Base-by-base conservation (phyloP, 2,797 vertebrate species). In the Paguma larvata region DNA sequence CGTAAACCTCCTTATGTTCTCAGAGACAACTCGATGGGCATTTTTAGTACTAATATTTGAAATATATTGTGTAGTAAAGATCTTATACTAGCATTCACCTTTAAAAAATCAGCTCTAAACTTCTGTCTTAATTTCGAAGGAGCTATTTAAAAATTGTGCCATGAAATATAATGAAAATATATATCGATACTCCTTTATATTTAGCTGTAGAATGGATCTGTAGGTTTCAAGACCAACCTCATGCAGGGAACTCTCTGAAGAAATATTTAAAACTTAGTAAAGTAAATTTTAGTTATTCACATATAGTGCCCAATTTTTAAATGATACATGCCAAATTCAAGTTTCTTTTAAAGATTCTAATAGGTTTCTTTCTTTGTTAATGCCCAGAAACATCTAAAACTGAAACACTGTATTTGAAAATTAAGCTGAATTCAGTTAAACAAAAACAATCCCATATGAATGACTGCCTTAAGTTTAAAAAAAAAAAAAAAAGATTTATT, bases 181-280 rank as follows among this genome's bases (percentile, higher is more conserved):
- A 32, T 41, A 80, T 53, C 34, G 51, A 65, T 93, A 85, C 93
- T 94, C 51, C 21, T 97, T 94, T 78, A 77, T 14, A 84, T 18
- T 91, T 68, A 94, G 63, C 38, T 82, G 38, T 32, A 94, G 67
- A 79, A 34, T 77, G 41, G n/a, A 92, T 84, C 44, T 84, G 38
- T 68, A 75, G 44, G n/a, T 44, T 72, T 72, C 18, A 53, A 68
- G 32, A 91, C 18, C 51, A 94, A 75, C 3, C 8, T 79, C 34
- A 90, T 67, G 67, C 44, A 92, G 70, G 41, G 32, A 85, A 89
- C 9, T 19, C 62, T 93, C 59, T 75, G 77, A 73, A 94, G 48
- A 94, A 91, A 92, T 73, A 94, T 67, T 91, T 92, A 34, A 82
- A 93, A 96, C 89, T 78, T 56, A 85, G 65, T 59, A 96, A 38